phyloP scores from a whole-genome alignment of 2,888 invertebrate species.

The Ypsolopha scabrella region DNA sequence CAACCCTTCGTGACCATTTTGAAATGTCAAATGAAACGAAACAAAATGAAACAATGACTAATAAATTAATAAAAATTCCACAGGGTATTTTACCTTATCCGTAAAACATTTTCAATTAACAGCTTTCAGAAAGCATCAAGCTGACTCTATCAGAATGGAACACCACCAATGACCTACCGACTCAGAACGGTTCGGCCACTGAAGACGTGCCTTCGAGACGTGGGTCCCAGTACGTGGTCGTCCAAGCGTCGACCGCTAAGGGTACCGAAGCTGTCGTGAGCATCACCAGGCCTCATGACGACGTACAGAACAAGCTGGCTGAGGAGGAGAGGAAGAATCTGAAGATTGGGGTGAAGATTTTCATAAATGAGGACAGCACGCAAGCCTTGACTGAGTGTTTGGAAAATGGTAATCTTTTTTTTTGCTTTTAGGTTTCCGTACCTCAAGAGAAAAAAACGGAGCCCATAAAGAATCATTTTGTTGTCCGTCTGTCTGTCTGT shows the following conservation, averaged over 20 bases:
- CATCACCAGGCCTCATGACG: slow-evolving; percentile 72
- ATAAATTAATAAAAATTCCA: too few species aligned
- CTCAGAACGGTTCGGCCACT: slow-evolving; percentile 39
- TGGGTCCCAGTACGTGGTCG: slow-evolving; percentile 43
- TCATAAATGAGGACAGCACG: slow-evolving; percentile 78
- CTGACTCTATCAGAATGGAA: slow-evolving; percentile 60
- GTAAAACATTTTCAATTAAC: slow-evolving; percentile 4
- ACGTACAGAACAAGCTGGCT: slow-evolving; percentile 72
- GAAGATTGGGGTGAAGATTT: slow-evolving; percentile 89
- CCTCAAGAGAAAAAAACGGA: too few species aligned
- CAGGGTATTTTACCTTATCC: too few species aligned
- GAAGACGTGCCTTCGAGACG: slow-evolving; percentile 6
- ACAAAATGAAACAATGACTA: too few species aligned
- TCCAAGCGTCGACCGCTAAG: slow-evolving; percentile 25
- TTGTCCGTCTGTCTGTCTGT: too few species aligned
- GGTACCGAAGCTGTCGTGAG: slow-evolving; percentile 42
- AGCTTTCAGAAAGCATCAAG: slow-evolving; percentile 64
- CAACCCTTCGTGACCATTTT: too few species aligned
- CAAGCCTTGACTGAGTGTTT: slow-evolving; percentile 78
- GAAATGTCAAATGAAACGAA: too few species aligned
- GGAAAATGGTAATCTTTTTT: slow-evolving; percentile 70
- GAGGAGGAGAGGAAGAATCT: slow-evolving; percentile 81
- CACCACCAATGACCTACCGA: slow-evolving; percentile 28
- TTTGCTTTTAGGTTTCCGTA: background rate
- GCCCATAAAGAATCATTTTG: too few species aligned